Conservation (phyloP, 2,113 vertebrate species). For the Vicugna pacos region DNA sequence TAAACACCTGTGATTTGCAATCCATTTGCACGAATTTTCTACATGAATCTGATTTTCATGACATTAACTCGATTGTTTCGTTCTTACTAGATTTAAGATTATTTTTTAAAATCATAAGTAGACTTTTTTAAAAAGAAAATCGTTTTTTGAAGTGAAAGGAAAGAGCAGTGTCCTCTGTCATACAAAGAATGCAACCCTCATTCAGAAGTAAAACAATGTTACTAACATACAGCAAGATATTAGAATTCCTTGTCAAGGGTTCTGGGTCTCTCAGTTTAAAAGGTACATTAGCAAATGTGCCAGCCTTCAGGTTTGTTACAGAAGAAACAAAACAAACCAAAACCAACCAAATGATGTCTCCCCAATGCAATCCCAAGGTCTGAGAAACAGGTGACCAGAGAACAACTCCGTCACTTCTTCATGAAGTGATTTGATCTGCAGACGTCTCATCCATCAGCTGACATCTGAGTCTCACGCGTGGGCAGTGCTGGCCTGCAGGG, state of each 20-base stretch:
- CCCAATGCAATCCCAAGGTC: background rate
- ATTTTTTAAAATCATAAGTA: background rate
- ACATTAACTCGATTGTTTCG: background rate
- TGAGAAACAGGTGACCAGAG: background rate
- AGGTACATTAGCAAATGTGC: background rate
- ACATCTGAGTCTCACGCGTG: background rate
- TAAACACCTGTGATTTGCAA: background rate
- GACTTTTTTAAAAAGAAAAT: background rate
- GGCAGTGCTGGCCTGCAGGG: no score
- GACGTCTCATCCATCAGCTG: no score
- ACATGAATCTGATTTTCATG: background rate
- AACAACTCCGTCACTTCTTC: background rate
- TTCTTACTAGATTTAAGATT: background rate
- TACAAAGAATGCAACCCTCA: background rate
- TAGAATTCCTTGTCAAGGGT: background rate
- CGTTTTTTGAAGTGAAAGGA: background rate
- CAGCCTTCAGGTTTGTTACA: background rate
- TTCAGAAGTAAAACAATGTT: background rate
- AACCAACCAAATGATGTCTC: background rate
- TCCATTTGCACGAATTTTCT: background rate
- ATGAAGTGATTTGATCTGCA: background rate
- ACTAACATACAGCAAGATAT: background rate
- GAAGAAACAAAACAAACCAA: background rate
- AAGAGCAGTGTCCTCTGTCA: background rate
- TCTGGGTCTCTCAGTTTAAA: background rate